Evolutionary conservation across 2,797 vertebrate species (phyloP), one percentile per base, ranked within the genome.

Genomic region (Taeniopygia guttata): DNA sequence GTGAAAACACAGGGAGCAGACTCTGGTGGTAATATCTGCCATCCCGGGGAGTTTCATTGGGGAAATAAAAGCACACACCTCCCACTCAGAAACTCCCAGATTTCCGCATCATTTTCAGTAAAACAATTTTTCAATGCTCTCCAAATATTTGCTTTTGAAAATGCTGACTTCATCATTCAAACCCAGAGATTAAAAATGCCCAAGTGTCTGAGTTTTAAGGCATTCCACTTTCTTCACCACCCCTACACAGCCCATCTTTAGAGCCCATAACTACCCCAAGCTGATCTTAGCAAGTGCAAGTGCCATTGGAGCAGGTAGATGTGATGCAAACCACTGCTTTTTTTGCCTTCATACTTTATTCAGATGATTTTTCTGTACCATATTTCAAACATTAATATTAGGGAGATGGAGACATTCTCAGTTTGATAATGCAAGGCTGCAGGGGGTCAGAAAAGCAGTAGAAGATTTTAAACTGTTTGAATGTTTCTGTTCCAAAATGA

Each of bases 1-100:
- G 52, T 90, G 96, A 95, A 84, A 80, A 93, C 68, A 91, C 52
- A 36, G 59, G 66, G 7, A 58, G 49, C n/a, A 88, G 36, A 42
- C 22, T 59, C 67, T 5, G 1, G 17, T 4, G 4, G 40, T 49
- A 60, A 22, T 58, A 84, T 70, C 64, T 82, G 54, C 32, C 46
- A 46, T 7, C 22, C 23, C 1, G 0, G 7, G 11, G 22, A 90
- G 56, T 38, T 25, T 64, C 55, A 42, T 1, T 66, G 36, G 22
- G 29, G 76, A 90, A 89, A 70, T 13, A 26, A 54, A 88, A 84
- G 46, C 26, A 73, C 22, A n/a, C 20, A 11, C 4, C 21, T 26
- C 6, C 5, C 22, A n/a, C 8, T 34, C 0, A 0, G 36, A 73
- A 81, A 62, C 63, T 20, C 51, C 46, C 18, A 1, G 0, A 4